Evolutionary conservation across 2,888 invertebrate genomes (phyloP).

Genomic region (Cheilosia scutellata): DNA sequence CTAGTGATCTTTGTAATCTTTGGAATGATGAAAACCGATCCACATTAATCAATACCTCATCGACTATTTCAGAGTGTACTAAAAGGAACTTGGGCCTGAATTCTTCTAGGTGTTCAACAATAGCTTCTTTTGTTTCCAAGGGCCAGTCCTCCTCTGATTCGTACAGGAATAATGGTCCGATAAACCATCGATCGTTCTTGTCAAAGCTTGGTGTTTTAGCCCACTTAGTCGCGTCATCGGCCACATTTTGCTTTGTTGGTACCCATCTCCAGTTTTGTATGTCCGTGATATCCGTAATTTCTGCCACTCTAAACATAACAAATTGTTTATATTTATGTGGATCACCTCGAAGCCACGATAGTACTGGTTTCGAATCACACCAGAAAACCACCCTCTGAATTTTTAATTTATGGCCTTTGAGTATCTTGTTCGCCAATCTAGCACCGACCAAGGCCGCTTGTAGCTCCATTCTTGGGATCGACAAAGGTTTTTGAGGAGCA

Average conservation of each 20-base stretch:
- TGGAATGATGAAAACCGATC: too few species aligned
- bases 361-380: slow-evolving; percentile 3
- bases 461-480: slow-evolving; percentile 72
- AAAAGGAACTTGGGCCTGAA: too few species aligned
- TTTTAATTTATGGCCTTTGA: background rate
- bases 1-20: too few species aligned
- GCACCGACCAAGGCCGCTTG: slow-evolving; percentile 15
- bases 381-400: background rate
- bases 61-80: too few species aligned
- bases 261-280: slow-evolving; percentile 14
- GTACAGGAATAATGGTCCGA: too few species aligned
- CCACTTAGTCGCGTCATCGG: slow-evolving; percentile 9
- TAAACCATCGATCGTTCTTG: too few species aligned
- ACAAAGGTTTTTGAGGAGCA: slow-evolving; percentile 71
- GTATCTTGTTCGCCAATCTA: background rate
- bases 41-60: too few species aligned
- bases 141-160: too few species aligned
- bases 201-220: slow-evolving; percentile 2
- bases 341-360: slow-evolving; percentile 10
- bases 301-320: slow-evolving; percentile 8
- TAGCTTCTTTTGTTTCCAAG: too few species aligned
- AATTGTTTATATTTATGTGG: slow-evolving; percentile 12
- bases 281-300: background rate
- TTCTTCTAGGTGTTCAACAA: too few species aligned
- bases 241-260: slow-evolving; percentile 9